Base-by-base conservation (phyloP, 2,888 invertebrate genomes). In the Andrena camellia region DNA sequence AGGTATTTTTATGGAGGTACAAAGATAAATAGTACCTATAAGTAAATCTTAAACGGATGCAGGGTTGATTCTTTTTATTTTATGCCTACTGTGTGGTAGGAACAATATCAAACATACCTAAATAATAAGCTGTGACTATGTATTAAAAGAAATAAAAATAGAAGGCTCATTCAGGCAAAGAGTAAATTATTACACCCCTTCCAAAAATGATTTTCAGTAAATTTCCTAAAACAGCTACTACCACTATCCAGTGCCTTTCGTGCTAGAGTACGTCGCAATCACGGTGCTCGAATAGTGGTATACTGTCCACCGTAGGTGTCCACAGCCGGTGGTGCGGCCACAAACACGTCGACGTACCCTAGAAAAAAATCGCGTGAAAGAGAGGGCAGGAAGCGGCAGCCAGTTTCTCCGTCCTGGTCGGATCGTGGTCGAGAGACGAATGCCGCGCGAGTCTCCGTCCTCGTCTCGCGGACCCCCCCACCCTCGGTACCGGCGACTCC, bases 381-480 rank as follows among this genome's bases (percentile, higher is more conserved):
- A 84, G 71, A 74, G 64, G 67, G 67, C 76, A 82, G 62, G 70
- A 77, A 76, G 64, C 72, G 76, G 72, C 75, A 57, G 17, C 33
- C 57, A 66, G 71, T 77, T 81, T 78, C 85, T 80, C 88, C 82
- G 76, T 88, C 88, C 82, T 89, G 76, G 85, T 88, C 75, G 67
- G 71, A 74, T 82, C 86, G 89, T 81, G 89, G 89, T 89, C 89
- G 75, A 83, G 82, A 71, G 83, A 85, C 85, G 86, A 89, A 89
- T 89, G 89, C 86, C 81, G 42, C 78, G 78, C 69, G 68, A 85
- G 86, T 88, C 85, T 89, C 86, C 84, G 87, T 86, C 88, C 84
- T 90, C 90, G 86, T 89, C 88, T 89, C 81, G 84, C 86, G 83
- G 87, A 84, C 83, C 88, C 89, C 87, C 83, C 85, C 77, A 78